Percentiles rank a stretch among this genome's conserved stretches.
Conservation (phyloP, 2,797 vertebrate species). For the Cyprinodon diabolis region DNA sequence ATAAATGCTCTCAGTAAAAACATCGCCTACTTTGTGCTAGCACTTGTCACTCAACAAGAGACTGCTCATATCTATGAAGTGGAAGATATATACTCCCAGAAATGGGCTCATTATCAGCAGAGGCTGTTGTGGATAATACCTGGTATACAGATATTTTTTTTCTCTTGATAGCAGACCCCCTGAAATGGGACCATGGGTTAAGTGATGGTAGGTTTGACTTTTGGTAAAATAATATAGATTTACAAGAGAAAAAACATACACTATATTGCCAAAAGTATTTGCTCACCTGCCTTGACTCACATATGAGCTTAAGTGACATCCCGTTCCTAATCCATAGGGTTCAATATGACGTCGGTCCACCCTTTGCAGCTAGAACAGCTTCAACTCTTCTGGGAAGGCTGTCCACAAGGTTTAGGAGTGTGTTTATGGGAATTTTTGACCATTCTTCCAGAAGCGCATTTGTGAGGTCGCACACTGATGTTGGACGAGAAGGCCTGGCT, state of each 20-base stretch:
- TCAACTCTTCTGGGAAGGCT: no score
- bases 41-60: conserved; percentile 46
- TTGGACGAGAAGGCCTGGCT: no score
- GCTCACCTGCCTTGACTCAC: no score
- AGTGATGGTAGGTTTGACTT: conserved; percentile 9
- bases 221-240: conserved; percentile 13
- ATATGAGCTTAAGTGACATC: no score
- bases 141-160: conserved; percentile 24
- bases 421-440: no score
- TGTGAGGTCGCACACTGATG: no score
- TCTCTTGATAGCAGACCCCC: conserved; percentile 23
- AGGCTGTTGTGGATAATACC: conserved; percentile 36
- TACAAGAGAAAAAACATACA: conserved; percentile 6
- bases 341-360: no score
- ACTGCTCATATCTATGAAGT: conserved; percentile 42
- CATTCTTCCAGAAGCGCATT: no score
- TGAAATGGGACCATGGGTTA: conserved; percentile 29
- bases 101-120: conserved; percentile 43
- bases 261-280: no score
- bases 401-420: no score
- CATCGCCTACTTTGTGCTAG: conserved; percentile 40
- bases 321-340: no score
- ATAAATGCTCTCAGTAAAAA: conserved; percentile 43
- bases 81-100: conserved; percentile 45
- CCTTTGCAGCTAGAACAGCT: no score